Percentiles rank a stretch among this genome's conserved stretches.
These are phyloP conservation scores for Phallusia fumigata DNA, from an alignment of 23 tunicate species.

Conservation along the genomic window DNA sequence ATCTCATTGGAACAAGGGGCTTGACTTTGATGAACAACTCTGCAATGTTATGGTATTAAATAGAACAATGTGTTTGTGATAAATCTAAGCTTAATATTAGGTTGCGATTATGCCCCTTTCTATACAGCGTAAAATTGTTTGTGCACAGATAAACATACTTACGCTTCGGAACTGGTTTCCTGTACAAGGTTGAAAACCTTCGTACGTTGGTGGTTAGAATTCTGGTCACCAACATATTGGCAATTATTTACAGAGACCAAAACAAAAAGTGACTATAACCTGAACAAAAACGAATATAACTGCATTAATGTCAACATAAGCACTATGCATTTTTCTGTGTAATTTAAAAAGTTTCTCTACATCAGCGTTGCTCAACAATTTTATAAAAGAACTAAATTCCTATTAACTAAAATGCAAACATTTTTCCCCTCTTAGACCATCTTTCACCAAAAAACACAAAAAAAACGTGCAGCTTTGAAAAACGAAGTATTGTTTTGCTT, in stretches of 20 bases:
- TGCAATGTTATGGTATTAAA: background rate
- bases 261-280: background rate
- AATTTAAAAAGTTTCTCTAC: no score
- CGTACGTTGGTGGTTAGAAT: background rate
- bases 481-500: no score
- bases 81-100: background rate
- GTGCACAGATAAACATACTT: background rate
- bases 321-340: background rate
- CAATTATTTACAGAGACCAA: background rate
- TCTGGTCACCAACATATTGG: background rate
- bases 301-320: background rate
- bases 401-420: no score
- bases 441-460: no score
- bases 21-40: background rate
- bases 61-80: background rate
- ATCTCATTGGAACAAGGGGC: background rate
- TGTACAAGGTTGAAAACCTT: conserved; percentile 1
- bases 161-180: background rate
- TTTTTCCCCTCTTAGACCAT: no score
- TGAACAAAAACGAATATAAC: background rate
- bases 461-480: no score
- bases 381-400: no score
- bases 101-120: no score
- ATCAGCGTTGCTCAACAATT: no score
- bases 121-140: no score